These are phyloP conservation scores for Bhutanitis thaidina DNA, from an alignment of 2,888 invertebrate species.

Conservation along the genomic window DNA sequence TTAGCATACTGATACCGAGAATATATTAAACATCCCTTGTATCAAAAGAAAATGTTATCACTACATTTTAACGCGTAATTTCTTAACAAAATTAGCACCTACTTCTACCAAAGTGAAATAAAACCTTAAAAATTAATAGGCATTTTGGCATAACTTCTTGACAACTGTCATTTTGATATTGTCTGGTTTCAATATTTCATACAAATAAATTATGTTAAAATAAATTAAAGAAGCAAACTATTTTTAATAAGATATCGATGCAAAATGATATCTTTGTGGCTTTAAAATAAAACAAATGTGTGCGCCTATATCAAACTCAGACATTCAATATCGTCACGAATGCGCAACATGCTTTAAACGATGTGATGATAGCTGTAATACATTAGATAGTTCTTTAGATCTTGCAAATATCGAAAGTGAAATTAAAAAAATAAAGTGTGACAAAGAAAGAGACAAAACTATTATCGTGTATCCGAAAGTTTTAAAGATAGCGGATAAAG, in stretches of 20 bases:
- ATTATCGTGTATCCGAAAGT: not conserved
- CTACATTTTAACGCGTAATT: too few species aligned
- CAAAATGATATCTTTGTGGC: not conserved
- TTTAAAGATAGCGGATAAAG: conserved; percentile 13
- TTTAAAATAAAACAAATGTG: not conserved
- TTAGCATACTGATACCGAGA: too few species aligned
- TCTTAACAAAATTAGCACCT: too few species aligned
- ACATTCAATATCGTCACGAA: not conserved
- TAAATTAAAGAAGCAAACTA: too few species aligned
- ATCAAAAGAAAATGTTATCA: too few species aligned
- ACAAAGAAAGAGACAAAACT: not conserved
- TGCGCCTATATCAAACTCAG: not conserved
- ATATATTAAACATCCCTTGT: too few species aligned
- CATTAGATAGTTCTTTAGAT: not conserved
- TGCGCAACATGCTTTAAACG: not conserved
- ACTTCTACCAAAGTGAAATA: too few species aligned
- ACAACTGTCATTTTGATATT: too few species aligned
- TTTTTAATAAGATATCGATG: too few species aligned
- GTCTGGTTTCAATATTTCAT: too few species aligned
- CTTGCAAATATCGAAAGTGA: not conserved
- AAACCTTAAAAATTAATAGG: not conserved
- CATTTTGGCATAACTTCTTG: not conserved
- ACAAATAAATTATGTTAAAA: too few species aligned
- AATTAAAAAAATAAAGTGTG: not conserved
- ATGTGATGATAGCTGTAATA: not conserved